A percentile compares a stretch with the other conserved stretches of the same genome.
These are phyloP conservation scores for Orthonyx spaldingii DNA, from an alignment of 2,113 vertebrate genomes.

Conservation along the genomic window DNA sequence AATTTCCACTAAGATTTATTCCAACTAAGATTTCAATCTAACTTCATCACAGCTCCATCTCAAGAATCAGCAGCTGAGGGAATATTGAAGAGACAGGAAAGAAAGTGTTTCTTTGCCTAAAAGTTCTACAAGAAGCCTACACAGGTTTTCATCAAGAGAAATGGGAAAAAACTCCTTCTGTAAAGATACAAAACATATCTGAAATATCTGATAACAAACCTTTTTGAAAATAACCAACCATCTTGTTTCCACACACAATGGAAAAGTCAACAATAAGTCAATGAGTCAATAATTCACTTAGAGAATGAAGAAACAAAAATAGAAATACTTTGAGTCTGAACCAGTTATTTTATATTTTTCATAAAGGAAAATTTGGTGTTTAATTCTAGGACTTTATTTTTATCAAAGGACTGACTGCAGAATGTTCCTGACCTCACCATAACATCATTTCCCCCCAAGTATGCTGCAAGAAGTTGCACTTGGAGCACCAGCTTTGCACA, in stretches of 20 bases:
- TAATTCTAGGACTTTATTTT: background rate
- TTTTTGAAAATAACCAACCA: background rate
- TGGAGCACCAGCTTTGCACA: background rate
- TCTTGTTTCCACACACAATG: background rate
- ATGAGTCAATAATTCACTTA: background rate
- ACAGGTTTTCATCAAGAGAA: background rate
- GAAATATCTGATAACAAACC: background rate
- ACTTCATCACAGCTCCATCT: background rate
- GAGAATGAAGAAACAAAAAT: background rate
- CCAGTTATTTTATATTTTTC: background rate
- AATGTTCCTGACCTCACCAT: background rate
- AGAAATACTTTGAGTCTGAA: background rate
- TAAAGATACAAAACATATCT: background rate
- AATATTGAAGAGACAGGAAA: background rate
- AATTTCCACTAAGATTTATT: background rate
- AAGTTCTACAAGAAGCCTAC: background rate
- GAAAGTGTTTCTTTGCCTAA: background rate
- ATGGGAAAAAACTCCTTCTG: background rate
- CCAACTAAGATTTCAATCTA: background rate
- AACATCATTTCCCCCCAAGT: background rate
- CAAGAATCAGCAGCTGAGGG: background rate
- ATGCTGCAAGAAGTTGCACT: background rate
- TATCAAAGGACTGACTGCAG: background rate
- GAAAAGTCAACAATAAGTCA: background rate
- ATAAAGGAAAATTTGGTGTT: background rate